Conservation (phyloP, 1,140 invertebrate genomes). For the Camponotus pennsylvanicus region DNA sequence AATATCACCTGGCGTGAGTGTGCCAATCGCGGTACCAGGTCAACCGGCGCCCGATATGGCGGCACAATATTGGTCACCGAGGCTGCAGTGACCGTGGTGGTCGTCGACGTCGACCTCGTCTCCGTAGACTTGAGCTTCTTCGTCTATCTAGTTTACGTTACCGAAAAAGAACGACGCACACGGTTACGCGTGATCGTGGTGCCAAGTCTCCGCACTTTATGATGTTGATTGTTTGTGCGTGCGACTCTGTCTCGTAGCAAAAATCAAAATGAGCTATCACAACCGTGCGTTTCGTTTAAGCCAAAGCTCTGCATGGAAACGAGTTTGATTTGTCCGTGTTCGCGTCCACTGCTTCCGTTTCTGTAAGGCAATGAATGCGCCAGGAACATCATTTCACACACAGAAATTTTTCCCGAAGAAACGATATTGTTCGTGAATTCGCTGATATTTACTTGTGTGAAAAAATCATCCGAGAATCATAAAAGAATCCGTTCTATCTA, state of each 20-base stretch:
- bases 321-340: constrained; percentile 44
- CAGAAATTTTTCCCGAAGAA: neutral
- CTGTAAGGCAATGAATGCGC: neutral
- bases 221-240: constrained; percentile 5
- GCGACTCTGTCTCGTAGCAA: constrained; percentile 16
- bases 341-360: constrained; percentile 1
- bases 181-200: neutral
- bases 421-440: neutral
- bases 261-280: constrained; percentile 32
- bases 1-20: constrained; percentile 91
- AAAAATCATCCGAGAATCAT: neutral
- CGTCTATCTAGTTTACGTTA: constrained; percentile 63
- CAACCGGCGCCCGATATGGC: constrained; percentile 88
- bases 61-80: constrained; percentile 89
- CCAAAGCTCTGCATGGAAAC: constrained; percentile 18
- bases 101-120: constrained; percentile 81
- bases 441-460: neutral
- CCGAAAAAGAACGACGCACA: neutral
- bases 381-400: neutral
- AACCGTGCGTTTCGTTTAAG: constrained; percentile 26
- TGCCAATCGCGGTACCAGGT: constrained; percentile 90
- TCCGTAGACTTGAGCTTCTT: constrained; percentile 80
- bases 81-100: constrained; percentile 88
- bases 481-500: neutral
- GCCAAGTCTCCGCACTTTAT: neutral